Base-by-base conservation (phyloP, 2,888 invertebrate genomes). In the Rhorus exstirpatorius region DNA sequence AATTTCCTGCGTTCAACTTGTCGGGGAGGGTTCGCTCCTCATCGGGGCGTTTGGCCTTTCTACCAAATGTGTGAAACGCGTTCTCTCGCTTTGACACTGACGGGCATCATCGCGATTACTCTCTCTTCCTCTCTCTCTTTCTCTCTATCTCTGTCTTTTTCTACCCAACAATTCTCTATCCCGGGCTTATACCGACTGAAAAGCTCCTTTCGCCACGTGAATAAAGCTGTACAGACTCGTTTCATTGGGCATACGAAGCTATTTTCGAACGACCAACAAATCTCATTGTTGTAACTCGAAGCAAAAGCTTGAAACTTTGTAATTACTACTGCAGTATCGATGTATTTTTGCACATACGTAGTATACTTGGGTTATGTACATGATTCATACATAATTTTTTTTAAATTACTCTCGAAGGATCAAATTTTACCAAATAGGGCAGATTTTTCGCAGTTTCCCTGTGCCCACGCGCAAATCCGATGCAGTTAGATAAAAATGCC, bases 101-200 rank as follows among this genome's bases (percentile, higher is more conserved):
- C 67, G 51, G 41, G 60, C 21, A 31, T 79, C 60, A 24, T 35
- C 51, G 14, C 46, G 74, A 74, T 67, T 79, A 46, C 35, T 78
- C 83, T 84, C 84, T 63, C 82, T 80, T 82, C 79, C 51, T 65
- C 68, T 78, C 79, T 84, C 83, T 81, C 84, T 78, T 83, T 44
- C 35, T 12, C 83, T 84, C 84, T 84, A 38, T 83, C 75, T 71
- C 24, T 58, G 24, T 85, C 79, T 77, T 75, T 79, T 60, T 74
- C 68, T 79, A 2, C 14, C 49, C 63, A 38, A 41, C 55, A 19
- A 68, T 75, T 74, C 49, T 74, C 61, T 24, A 67, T 65, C 41
- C 46, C 58, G 49, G 38, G 17, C n/a, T 63, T 44, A 67, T 38
- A 63, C 51, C 46, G 78, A 60, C 41, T 19, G 41, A 79, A 65